A percentile compares a stretch with the other conserved stretches of the same genome.
Evolutionary conservation across 2,888 invertebrate genomes (phyloP).

Genomic region (Bellardia bayeri): DNA sequence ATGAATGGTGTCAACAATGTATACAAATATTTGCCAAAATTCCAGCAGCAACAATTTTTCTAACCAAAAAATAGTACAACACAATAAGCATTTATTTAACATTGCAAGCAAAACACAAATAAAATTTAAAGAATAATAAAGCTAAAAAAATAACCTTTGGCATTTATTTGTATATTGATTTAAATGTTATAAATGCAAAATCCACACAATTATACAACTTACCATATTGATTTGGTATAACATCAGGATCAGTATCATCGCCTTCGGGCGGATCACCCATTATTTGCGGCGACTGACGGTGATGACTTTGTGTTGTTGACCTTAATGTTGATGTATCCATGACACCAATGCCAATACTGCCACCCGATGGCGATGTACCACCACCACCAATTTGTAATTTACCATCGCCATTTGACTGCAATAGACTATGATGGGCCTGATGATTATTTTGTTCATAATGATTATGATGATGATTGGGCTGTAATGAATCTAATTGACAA

Average conservation of each 20-base stretch:
- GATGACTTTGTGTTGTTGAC: constrained; percentile 80
- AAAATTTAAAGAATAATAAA: background rate
- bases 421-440: constrained; percentile 82
- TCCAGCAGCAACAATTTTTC: background rate
- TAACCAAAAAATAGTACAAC: background rate
- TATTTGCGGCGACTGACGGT: constrained; percentile 84
- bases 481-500: constrained; percentile 84
- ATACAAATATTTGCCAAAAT: constrained; percentile 43
- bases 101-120: background rate
- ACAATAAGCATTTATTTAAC: background rate
- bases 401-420: constrained; percentile 80
- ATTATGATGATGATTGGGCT: constrained; percentile 80
- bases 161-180: background rate
- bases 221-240: constrained; percentile 95
- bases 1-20: constrained; percentile 33
- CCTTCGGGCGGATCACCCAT: constrained; percentile 83
- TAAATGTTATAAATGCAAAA: too few relatives aligned
- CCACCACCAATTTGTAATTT: constrained; percentile 82
- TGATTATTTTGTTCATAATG: constrained; percentile 80
- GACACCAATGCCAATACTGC: constrained; percentile 78
- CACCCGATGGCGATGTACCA: constrained; percentile 67
- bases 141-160: background rate
- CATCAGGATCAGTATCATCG: constrained; percentile 92
- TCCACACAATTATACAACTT: constrained; percentile 79
- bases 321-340: constrained; percentile 84